Evolutionary conservation across 2,888 invertebrate genomes (phyloP), one percentile per base, ranked within the genome.

Genomic region (Orthosia cruda): DNA sequence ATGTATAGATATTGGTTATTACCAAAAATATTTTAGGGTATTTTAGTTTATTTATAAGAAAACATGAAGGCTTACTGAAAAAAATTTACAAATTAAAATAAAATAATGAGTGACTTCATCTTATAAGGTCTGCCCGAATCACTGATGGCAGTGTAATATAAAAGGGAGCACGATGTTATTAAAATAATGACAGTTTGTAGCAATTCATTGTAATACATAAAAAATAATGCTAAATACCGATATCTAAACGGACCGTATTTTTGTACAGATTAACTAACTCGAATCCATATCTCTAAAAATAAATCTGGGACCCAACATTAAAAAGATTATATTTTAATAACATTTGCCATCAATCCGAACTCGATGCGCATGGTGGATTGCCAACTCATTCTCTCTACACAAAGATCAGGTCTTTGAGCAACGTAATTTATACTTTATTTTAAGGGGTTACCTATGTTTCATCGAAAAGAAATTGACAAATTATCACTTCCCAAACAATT

Each of bases 1-100:
- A 40, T 9, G 40, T 9, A 40, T 40, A 4, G 40, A 52, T 12
- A 55, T 4, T 55, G 13, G 15, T n/a, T 4, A 55, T 13, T 55
- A 55, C 5, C 20, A 52, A 52, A 52, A 11, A 12, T 12, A 9
- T 55, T 20, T 55, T 4, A 20, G 20, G 4, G 2, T n/a, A 20
- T 13, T 4, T 54, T 54, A 20, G 20, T 1, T 58, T 13, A n/a
- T 12, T 7, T 13, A n/a, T 55, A 26, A 40, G 40, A 62, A 7
- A 59, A 26, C 5, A 26, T 26, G 23, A 66, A 57, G 1, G 69
- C 69, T 79, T 69, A 79, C 79, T 26, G 18, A 40, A 20, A 81
- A 15, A 61, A 26, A 32, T 26, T 61, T 50, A 3, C 61, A 52
- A n/a, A 16, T 20, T 26, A 50, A 20, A 65, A 7, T 15, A 61